Conservation (phyloP, 2,888 invertebrate species). For the Frankliniella intonsa region DNA sequence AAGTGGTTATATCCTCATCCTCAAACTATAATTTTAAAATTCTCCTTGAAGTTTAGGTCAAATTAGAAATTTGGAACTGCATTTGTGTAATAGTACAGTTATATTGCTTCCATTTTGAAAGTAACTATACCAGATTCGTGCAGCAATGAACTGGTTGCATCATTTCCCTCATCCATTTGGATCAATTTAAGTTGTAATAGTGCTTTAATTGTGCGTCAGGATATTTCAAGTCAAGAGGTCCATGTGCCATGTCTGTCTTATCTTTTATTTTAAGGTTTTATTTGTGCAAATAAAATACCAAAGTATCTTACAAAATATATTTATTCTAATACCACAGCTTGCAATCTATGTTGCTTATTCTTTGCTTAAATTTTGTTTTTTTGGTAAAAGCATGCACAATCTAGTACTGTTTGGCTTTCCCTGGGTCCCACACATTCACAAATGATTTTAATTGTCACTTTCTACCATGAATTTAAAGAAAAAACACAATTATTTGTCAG, state of each 20-base stretch:
- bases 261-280: neutral
- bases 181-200: slow-evolving; percentile 10
- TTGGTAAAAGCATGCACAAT: too few species aligned
- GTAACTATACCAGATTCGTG: too few species aligned
- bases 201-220: neutral
- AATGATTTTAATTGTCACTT: too few species aligned
- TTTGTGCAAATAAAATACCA: neutral
- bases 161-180: neutral
- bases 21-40: neutral
- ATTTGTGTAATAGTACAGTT: too few species aligned
- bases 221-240: neutral
- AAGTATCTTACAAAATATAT: slow-evolving; percentile 17
- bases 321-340: neutral
- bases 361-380: neutral
- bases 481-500: too few species aligned
- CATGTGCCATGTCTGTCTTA: neutral
- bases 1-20: too few species aligned
- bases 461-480: too few species aligned
- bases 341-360: too few species aligned
- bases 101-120: neutral
- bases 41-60: neutral
- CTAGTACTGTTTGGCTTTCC: neutral
- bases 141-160: too few species aligned
- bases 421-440: neutral
- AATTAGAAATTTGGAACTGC: too few species aligned